Evolutionary conservation across 2,113 vertebrate species (phyloP).

Genomic region (Nycticryphes semicollaris): DNA sequence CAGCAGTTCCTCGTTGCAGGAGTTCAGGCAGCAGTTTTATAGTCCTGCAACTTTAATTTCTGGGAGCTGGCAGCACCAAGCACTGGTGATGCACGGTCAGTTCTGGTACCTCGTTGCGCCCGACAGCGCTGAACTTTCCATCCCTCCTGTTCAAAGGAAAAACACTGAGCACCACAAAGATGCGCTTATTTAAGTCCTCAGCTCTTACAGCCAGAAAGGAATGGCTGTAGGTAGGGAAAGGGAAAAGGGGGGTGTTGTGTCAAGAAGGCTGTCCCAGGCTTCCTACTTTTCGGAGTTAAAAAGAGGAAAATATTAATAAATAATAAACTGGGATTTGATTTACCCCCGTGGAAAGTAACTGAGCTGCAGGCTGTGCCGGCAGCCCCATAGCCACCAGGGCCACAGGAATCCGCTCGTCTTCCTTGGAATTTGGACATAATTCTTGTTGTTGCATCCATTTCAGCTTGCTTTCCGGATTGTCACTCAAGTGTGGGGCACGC

Average conservation of each 20-base stretch:
- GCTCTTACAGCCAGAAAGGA: not conserved
- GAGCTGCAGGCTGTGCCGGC: not conserved
- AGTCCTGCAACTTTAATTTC: not conserved
- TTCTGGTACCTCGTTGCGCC: not conserved
- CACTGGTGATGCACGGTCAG: not conserved
- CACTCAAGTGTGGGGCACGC: not conserved
- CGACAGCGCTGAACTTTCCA: not conserved
- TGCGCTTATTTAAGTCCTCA: not conserved
- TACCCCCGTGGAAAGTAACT: not conserved
- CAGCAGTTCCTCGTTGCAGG: not conserved
- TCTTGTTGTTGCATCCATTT: not conserved
- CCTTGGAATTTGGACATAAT: not conserved
- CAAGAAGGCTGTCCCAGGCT: not conserved
- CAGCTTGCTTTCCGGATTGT: not conserved
- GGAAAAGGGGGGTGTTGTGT: too few species aligned
- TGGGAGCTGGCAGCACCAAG: not conserved
- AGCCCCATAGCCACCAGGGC: not conserved
- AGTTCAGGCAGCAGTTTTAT: not conserved
- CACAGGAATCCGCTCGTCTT: not conserved
- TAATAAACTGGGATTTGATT: not conserved
- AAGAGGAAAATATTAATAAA: not conserved
- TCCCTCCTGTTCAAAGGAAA: not conserved
- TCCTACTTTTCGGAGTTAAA: not conserved
- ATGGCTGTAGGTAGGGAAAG: not conserved
- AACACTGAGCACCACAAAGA: not conserved